Conservation (phyloP, 92 coral and sea anemone genomes). For the Virgularia gustaviana region DNA sequence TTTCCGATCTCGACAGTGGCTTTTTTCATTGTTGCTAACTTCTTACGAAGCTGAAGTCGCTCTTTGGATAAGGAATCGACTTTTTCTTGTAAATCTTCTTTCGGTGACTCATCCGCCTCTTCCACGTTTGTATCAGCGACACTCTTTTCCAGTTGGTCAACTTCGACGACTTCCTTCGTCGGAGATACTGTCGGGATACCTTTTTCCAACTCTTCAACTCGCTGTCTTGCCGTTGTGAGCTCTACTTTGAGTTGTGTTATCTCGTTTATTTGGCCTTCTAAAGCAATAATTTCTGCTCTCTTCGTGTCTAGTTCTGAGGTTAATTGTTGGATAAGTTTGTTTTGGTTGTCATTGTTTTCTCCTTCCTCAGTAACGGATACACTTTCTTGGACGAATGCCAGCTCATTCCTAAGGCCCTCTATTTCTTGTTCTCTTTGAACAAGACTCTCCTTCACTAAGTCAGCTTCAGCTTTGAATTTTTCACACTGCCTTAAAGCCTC, state of each 20-base stretch:
- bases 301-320: not conserved
- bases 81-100: conserved; percentile 11
- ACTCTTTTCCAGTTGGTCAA: not conserved
- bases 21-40: conserved; percentile 21
- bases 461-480: not conserved
- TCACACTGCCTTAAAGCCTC: not conserved
- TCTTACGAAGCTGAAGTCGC: conserved; percentile 18
- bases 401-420: conserved; percentile 9
- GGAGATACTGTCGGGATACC: not conserved
- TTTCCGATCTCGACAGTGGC: conserved; percentile 33
- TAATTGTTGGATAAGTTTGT: not conserved
- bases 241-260: not conserved
- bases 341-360: not conserved
- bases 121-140: not conserved
- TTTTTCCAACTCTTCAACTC: conserved; percentile 1
- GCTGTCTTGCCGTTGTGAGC: not conserved
- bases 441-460: conserved; percentile 10
- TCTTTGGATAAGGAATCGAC: conserved; percentile 32
- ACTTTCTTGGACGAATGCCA: conserved; percentile 17
- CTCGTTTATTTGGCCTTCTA: not conserved
- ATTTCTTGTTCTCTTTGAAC: conserved; percentile 8
- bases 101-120: not conserved
- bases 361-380: not conserved
- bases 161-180: not conserved
- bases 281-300: not conserved